Evolutionary conservation across 37 sponge, comb jelly and placozoan species (phyloP).

Genomic region (Diacarnus erythraeanus): DNA sequence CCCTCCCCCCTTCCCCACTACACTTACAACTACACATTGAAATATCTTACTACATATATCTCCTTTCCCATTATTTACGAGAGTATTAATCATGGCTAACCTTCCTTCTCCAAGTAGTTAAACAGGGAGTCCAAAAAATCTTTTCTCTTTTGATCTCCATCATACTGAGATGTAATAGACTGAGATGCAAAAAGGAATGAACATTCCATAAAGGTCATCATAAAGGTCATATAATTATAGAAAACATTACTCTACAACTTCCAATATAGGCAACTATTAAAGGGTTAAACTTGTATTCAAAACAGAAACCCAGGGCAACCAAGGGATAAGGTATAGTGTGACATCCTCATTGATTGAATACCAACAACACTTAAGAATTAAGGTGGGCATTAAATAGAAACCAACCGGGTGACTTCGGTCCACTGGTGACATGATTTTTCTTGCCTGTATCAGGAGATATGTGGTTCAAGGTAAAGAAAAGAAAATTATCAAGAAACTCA

Average conservation of each 20-base stretch:
- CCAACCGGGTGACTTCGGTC: constrained; percentile 43
- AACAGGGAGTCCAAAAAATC: constrained; percentile 53
- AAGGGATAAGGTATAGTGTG: background rate
- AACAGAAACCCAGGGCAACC: constrained; percentile 36
- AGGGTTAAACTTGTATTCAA: background rate
- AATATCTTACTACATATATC: constrained; percentile 8
- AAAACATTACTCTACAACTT: too few relatives aligned
- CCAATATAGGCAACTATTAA: background rate
- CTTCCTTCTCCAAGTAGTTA: constrained; percentile 36
- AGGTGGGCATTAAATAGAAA: constrained; percentile 44
- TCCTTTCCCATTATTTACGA: too few relatives aligned
- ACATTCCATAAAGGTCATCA: background rate
- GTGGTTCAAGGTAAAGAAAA: background rate
- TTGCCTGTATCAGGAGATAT: background rate
- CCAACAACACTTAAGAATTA: background rate
- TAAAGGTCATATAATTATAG: too few relatives aligned
- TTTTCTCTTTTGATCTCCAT: constrained; percentile 47
- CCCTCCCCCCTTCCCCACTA: background rate
- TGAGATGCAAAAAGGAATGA: too few relatives aligned
- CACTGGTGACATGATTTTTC: constrained; percentile 13
- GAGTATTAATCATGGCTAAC: constrained; percentile 7
- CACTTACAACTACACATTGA: constrained; percentile 3
- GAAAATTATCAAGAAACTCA: background rate
- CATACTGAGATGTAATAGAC: constrained; percentile 41
- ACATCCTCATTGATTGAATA: background rate